These are phyloP conservation scores for Carassius gibelio DNA, from an alignment of 2,113 vertebrate species.

Conservation along the genomic window DNA sequence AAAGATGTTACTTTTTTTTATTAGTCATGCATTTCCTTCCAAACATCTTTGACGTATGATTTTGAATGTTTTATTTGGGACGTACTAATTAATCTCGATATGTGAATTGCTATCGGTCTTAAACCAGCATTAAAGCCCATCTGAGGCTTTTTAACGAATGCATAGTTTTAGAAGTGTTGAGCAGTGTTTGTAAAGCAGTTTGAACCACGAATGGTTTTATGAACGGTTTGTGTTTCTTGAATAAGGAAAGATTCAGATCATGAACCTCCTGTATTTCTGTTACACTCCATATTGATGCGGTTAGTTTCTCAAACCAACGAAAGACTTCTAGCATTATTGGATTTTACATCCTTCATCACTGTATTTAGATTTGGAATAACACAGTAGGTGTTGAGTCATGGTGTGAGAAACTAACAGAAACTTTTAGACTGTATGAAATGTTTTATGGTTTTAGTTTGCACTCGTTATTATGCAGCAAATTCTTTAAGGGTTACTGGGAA, in stretches of 20 bases:
- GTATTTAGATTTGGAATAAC: background rate
- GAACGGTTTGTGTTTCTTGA: background rate
- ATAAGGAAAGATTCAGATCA: background rate
- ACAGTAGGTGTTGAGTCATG: background rate
- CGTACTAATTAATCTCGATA: slow-evolving; percentile 5
- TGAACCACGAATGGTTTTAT: background rate
- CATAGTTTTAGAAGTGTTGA: background rate
- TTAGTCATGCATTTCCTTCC: background rate
- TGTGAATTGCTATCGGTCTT: background rate
- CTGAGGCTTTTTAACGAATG: background rate
- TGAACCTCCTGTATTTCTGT: background rate
- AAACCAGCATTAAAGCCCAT: slow-evolving; percentile 2
- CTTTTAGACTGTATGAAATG: background rate
- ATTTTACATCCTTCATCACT: background rate
- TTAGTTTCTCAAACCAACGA: slow-evolving; percentile 9
- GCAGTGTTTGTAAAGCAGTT: too few relatives aligned
- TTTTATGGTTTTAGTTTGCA: slow-evolving; percentile 37
- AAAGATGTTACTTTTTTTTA: background rate
- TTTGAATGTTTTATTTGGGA: slow-evolving; percentile 6
- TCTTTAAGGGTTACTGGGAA: slow-evolving; percentile 25
- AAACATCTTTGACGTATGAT: background rate
- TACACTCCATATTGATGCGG: background rate
- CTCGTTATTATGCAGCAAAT: slow-evolving; percentile 52
- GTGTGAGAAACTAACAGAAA: slow-evolving; percentile 16
- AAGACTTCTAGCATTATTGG: background rate